phyloP scores from a whole-genome alignment of 1,140 invertebrate genomes.

The Ridgeia piscesae region DNA sequence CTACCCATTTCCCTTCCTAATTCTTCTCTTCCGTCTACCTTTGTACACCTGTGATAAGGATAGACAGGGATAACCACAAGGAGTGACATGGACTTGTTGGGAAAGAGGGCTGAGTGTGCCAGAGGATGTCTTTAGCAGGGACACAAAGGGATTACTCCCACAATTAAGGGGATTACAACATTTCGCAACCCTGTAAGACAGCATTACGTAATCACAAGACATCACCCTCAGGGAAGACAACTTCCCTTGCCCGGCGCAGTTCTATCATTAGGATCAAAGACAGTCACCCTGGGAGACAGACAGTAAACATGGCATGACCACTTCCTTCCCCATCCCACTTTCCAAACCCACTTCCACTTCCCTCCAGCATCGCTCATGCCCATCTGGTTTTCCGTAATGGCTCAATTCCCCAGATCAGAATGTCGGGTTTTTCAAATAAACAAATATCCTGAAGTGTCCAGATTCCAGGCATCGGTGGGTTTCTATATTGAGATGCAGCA shows the following conservation, averaged over 20 bases:
- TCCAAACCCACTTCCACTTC: neutral
- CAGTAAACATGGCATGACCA: neutral
- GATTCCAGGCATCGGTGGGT: neutral
- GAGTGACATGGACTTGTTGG: too few relatives aligned
- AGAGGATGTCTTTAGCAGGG: too few relatives aligned
- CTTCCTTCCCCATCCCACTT: neutral
- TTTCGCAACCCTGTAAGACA: neutral
- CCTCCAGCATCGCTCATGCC: neutral
- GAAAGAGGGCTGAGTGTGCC: too few relatives aligned
- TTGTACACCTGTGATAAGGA: too few relatives aligned
- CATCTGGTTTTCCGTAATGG: neutral
- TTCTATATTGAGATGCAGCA: neutral
- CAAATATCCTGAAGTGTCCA: neutral
- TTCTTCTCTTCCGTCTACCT: too few relatives aligned
- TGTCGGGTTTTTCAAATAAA: neutral
- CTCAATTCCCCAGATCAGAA: neutral
- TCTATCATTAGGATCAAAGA: neutral
- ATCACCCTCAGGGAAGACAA: neutral
- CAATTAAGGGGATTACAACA: neutral
- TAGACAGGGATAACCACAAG: too few relatives aligned
- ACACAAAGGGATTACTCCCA: neutral
- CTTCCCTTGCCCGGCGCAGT: neutral
- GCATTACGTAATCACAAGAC: neutral
- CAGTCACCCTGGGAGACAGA: neutral
- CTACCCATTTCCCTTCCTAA: too few relatives aligned